Conservation (phyloP, 2,888 invertebrate genomes). For the Unio delphinus region DNA sequence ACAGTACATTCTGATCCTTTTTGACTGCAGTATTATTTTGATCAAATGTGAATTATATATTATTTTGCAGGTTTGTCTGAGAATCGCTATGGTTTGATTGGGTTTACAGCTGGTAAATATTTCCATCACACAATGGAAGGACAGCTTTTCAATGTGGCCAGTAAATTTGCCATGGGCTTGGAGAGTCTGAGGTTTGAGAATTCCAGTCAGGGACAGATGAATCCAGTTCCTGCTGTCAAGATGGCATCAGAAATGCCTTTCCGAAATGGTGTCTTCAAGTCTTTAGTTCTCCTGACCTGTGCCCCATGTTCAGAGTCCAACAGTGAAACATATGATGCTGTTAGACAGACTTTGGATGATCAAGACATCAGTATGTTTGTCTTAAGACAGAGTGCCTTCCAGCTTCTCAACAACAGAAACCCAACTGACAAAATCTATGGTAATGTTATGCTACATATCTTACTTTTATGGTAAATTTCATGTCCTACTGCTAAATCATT, state of each 20-base stretch:
- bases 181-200: constrained; percentile 46
- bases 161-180: constrained; percentile 50
- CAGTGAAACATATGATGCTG: constrained; percentile 45
- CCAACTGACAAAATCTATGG: constrained; percentile 81
- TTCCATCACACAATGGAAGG: constrained; percentile 78
- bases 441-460: constrained; percentile 15
- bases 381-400: constrained; percentile 47
- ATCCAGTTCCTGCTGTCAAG: constrained; percentile 76
- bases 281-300: constrained; percentile 80
- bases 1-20: background rate
- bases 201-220: constrained; percentile 25
- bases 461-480: background rate
- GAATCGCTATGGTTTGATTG: constrained; percentile 79
- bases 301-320: constrained; percentile 77
- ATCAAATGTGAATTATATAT: background rate
- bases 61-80: constrained; percentile 57
- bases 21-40: background rate
- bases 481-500: background rate
- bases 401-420: constrained; percentile 39
- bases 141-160: constrained; percentile 55
- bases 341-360: constrained; percentile 26
- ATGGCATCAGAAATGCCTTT: constrained; percentile 81
- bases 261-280: constrained; percentile 87
- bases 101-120: constrained; percentile 85
- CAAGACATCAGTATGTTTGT: constrained; percentile 55